Evolutionary conservation across 2,888 invertebrate species (phyloP).

Genomic region (Tiphia femorata): DNA sequence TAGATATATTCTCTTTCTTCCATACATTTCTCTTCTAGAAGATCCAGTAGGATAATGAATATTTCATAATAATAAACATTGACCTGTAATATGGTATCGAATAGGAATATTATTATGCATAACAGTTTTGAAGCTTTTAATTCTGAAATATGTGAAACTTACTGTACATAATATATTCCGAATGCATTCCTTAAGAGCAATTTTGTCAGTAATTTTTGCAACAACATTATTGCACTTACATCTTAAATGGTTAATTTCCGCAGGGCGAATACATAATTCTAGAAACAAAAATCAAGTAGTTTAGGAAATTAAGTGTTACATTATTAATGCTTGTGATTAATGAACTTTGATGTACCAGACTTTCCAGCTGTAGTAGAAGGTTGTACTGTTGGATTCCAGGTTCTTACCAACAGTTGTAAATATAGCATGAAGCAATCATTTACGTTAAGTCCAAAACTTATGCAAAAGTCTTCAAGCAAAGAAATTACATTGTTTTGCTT

Average conservation of each 20-base stretch:
- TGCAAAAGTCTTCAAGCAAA: conserved; percentile 68
- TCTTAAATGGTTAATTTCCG: conserved; percentile 55
- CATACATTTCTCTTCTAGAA: conserved; percentile 52
- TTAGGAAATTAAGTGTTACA: conserved; percentile 7
- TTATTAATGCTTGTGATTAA: not conserved
- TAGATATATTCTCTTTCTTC: conserved; percentile 50
- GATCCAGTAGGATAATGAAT: conserved; percentile 68
- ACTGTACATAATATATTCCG: conserved; percentile 23
- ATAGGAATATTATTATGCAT: not conserved
- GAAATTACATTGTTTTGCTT: conserved; percentile 50
- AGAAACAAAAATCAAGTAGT: conserved; percentile 8
- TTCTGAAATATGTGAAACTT: conserved; percentile 8
- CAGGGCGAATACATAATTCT: conserved; percentile 52
- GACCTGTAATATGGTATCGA: conserved; percentile 52
- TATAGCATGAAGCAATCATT: conserved; percentile 65
- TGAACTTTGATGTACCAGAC: conserved; percentile 42
- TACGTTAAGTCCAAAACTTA: conserved; percentile 66
- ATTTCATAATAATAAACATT: conserved; percentile 73
- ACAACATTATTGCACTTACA: conserved; percentile 61
- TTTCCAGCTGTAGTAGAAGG: conserved; percentile 23
- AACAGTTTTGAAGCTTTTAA: too few relatives aligned
- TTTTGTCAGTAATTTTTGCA: conserved; percentile 57
- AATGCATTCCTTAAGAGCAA: conserved; percentile 42
- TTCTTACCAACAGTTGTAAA: conserved; percentile 61
- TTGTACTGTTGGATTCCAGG: conserved; percentile 68